Base-by-base conservation (phyloP, 2,888 invertebrate species). In the Philopedon plagiatum region DNA sequence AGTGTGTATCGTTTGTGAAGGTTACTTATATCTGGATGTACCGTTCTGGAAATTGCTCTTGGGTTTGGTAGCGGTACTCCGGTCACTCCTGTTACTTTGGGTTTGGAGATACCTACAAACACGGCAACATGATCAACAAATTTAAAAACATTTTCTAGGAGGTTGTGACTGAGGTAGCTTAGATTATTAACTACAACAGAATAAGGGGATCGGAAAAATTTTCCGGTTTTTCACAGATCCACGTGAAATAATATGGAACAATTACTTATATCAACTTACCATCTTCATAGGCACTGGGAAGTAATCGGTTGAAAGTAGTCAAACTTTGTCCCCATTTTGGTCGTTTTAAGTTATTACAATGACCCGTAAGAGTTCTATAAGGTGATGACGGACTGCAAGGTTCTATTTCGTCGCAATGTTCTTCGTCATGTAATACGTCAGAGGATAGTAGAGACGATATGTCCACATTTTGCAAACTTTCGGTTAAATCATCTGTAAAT, bases 21-120 rank as follows among this genome's bases (percentile, higher is more conserved):
- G 82, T 96, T 94, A 32, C 95, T 95, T 71, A 96, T 95, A 81
- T 97, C 96, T 0, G 96, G 94, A 84, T 98, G 98, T 57, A 98
- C 93, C 0, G 92, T 91, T 0, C 95, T 93, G 0, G 97, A 97
- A 37, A 98, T 91, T 0, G 92, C 87, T 41, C 98, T 88, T 0
- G 97, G 95, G 23, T 96, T 95, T 0, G 97, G 97, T 18, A 98
- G 86, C 0, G 91, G 90, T 0, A 87, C 86, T 2, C 97, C 96
- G 0, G 93, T 93, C 0, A 93, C 91, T 0, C 94, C 92, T 21
- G 90, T 89, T 1, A 89, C 83, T 62, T 95, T 89, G 0, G 96
- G 96, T 19, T 92, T 90, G 5, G 95, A 94, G 19, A 97, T 92
- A 68, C 94, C 91, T 91, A 61, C 54, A 80, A 76, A 54, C 5